Conservation (phyloP, 2,888 invertebrate species). For the Tachina lurida region DNA sequence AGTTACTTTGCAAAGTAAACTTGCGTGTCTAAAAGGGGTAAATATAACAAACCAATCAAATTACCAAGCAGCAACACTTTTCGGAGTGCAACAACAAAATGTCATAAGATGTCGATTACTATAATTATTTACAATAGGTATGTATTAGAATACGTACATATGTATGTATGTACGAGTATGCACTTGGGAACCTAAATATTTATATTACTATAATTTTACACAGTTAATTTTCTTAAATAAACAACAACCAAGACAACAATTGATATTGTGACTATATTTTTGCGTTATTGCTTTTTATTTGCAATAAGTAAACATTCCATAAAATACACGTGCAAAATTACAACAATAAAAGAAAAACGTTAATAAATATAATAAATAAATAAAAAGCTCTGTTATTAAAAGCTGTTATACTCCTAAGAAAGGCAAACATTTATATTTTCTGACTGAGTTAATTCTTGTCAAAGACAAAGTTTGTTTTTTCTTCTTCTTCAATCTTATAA, state of each 20-base stretch:
- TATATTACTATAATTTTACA: too few species aligned
- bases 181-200: not conserved
- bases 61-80: not conserved
- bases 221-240: not conserved
- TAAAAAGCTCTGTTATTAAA: not conserved
- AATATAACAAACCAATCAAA: too few species aligned
- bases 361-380: not conserved
- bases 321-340: not conserved
- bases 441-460: not conserved
- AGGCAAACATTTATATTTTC: too few species aligned
- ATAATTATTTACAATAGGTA: not conserved
- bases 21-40: too few species aligned
- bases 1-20: too few species aligned
- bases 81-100: not conserved
- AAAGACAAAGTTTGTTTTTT: not conserved
- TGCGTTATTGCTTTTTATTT: not conserved
- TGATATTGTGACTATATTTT: not conserved
- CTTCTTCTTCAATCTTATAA: not conserved
- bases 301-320: not conserved
- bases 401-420: conserved; percentile 9
- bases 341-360: not conserved
- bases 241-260: not conserved
- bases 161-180: too few species aligned
- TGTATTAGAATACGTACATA: too few species aligned
- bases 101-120: not conserved